These are phyloP conservation scores for Scaptomyza montana DNA, from an alignment of 1,140 invertebrate species.

Conservation along the genomic window DNA sequence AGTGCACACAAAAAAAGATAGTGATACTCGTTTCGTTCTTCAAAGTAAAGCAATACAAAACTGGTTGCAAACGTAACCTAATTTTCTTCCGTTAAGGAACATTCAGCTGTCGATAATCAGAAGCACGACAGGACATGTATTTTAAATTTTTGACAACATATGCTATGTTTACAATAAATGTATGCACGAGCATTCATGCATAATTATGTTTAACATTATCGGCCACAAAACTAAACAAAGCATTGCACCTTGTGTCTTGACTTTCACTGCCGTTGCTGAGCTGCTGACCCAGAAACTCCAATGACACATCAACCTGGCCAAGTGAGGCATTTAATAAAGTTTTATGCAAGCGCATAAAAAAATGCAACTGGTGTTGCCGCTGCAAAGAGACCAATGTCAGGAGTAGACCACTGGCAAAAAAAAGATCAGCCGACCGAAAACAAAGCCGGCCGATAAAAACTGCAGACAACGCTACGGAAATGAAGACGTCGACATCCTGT, in stretches of 20 bases:
- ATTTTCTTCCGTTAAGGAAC: too few relatives aligned
- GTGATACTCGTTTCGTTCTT: too few relatives aligned
- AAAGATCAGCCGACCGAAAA: background rate
- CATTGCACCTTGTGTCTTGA: conserved; percentile 68
- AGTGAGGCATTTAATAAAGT: conserved; percentile 20
- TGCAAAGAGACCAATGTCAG: conserved; percentile 5
- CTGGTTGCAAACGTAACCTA: too few relatives aligned
- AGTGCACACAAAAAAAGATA: too few relatives aligned
- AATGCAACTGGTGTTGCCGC: conserved; percentile 58
- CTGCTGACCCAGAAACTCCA: conserved; percentile 38
- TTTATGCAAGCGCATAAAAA: conserved; percentile 72
- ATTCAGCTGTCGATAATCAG: too few relatives aligned
- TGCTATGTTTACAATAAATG: background rate
- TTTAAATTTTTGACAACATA: background rate
- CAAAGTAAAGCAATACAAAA: too few relatives aligned
- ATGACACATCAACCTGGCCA: conserved; percentile 32
- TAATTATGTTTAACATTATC: conserved; percentile 18
- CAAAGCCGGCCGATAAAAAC: conserved; percentile 54
- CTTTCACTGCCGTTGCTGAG: conserved; percentile 62
- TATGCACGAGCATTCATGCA: conserved; percentile 12
- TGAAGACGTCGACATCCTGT: conserved; percentile 73
- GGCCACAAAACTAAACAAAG: conserved; percentile 33
- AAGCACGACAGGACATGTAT: too few relatives aligned
- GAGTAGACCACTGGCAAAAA: background rate
- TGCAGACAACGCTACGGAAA: conserved; percentile 59